Base-by-base conservation (phyloP, 1,140 invertebrate genomes). In the Nomia melanderi region DNA sequence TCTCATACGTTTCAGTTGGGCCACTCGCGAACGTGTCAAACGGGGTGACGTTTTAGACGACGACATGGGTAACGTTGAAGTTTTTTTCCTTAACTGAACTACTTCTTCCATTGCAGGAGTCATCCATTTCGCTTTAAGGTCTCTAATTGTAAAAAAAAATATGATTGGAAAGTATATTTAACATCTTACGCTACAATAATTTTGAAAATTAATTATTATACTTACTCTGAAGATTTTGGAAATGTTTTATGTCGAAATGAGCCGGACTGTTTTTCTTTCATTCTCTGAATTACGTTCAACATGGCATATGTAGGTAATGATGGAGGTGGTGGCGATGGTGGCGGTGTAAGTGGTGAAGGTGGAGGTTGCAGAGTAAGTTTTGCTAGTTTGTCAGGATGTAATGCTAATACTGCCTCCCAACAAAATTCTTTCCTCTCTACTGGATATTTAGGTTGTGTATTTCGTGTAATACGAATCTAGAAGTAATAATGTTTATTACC, bases 221-320 rank as follows among this genome's bases (percentile, higher is more conserved):
- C 73, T 89, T 81, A 92, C 91, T 92, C 90, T 17, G 70, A 60
- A 31, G 86, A 87, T 87, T 88, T 91, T 12, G 75, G 73, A 36
- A 77, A 36, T 65, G 72, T 27, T 73, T 84, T 87, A 27, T 88
- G 85, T 66, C 80, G 89, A 25, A 82, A 77, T 36, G 81, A 57
- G 44, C 87, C 82, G n/a, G 86, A 83, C 77, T 88, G 88, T 75
- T 81, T 87, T 23, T 92, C 89, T 69, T 91, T 93, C 82, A 92
- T 93, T 71, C 78, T 90, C 64, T 91, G 88, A 75, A 93, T 84
- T 31, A 93, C 88, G n/a, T 90, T 83, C 11, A 93, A 78, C 93
- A 94, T 94, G 0, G 93, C 93, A 31, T 93, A 93, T 4, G 93
- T 94, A 14, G 93, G 93, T 25, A 90, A 69, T 3, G 89, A 88